Conservation (phyloP, 2,113 vertebrate species). For the Drymodes brunneopygia region DNA sequence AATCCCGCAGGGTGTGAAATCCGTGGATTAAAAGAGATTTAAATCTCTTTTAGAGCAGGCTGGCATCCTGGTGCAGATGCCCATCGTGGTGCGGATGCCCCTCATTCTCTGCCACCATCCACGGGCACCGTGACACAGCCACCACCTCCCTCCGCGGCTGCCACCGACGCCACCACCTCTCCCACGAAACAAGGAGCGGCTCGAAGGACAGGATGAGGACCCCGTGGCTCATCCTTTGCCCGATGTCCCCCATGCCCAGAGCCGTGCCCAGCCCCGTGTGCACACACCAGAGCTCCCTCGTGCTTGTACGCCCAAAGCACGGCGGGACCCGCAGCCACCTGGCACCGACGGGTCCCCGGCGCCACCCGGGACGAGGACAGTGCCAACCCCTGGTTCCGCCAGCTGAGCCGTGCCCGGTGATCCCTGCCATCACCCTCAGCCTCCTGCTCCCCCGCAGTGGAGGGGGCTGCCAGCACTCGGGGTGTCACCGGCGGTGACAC, state of each 20-base stretch:
- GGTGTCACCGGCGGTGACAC: not conserved
- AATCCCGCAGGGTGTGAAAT: not conserved
- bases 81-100: not conserved
- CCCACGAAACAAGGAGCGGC: not conserved
- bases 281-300: rapidly evolving
- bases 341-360: not conserved
- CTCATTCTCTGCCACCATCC: not conserved
- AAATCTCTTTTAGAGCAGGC: not conserved
- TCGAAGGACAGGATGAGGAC: not conserved
- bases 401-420: not conserved
- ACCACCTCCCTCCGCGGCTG: not conserved
- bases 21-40: not conserved
- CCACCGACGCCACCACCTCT: rapidly evolving
- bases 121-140: not conserved
- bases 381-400: not conserved
- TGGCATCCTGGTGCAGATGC: not conserved
- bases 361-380: not conserved
- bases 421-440: not conserved
- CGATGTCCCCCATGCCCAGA: rapidly evolving
- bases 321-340: not conserved
- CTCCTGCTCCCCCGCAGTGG: not conserved
- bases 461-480: not conserved
- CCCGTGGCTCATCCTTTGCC: not conserved
- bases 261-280: not conserved
- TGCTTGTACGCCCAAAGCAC: not conserved